Evolutionary conservation across 2,797 vertebrate genomes (phyloP).

Genomic region (Anguilla obscura): DNA sequence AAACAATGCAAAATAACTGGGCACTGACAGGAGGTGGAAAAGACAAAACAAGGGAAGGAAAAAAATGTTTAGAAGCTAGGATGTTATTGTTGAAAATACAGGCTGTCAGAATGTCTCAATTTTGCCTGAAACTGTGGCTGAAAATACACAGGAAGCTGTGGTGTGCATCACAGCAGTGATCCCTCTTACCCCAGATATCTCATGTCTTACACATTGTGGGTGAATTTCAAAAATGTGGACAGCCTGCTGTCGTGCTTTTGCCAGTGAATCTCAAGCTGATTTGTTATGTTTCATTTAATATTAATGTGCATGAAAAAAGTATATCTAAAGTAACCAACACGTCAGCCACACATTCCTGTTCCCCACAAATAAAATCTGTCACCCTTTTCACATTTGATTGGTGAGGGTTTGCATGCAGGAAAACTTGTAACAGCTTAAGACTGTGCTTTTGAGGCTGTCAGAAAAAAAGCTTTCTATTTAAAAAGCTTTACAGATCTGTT

Average conservation of each 20-base stretch:
- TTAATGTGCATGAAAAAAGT: not conserved
- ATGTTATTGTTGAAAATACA: not conserved
- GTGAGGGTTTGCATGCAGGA: not conserved
- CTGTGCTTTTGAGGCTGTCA: not conserved
- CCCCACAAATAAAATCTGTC: not conserved
- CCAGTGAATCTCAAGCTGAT: not conserved
- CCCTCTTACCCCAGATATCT: not conserved
- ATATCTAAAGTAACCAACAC: not conserved
- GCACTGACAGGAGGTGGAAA: not conserved
- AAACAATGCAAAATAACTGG: not conserved
- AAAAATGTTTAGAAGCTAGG: not conserved
- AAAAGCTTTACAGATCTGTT: not conserved
- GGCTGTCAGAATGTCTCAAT: not conserved
- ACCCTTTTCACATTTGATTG: not conserved
- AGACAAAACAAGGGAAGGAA: not conserved
- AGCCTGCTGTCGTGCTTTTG: not conserved
- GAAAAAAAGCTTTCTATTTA: not conserved
- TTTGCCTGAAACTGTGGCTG: not conserved
- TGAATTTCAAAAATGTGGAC: not conserved
- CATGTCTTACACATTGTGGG: not conserved
- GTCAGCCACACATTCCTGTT: not conserved
- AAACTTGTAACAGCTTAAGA: not conserved
- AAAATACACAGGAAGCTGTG: not conserved
- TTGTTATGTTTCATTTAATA: not conserved
- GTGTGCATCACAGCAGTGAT: not conserved